Conservation (phyloP, 2,888 invertebrate species). For the Hesperia comma region DNA sequence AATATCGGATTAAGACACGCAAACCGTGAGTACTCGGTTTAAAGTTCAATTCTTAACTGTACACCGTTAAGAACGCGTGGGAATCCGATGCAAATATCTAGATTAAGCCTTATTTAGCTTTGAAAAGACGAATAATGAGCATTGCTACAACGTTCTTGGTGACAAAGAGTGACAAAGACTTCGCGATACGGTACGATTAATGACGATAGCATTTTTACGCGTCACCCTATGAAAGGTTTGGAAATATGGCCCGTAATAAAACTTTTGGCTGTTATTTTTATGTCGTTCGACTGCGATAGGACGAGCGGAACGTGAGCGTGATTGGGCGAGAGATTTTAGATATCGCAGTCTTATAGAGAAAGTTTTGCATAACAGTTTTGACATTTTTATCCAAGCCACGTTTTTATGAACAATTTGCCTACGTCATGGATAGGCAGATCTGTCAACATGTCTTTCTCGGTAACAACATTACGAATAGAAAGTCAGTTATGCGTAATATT, state of each 20-base stretch:
- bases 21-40: neutral
- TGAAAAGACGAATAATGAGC: conserved; percentile 48
- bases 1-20: neutral
- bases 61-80: conserved; percentile 48
- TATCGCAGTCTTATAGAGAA: conserved; percentile 6
- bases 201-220: conserved; percentile 32
- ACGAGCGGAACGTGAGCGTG: conserved; percentile 18
- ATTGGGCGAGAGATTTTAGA: conserved; percentile 28
- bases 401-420: too few relatives aligned
- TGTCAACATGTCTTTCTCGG: too few relatives aligned
- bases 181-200: conserved; percentile 23
- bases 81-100: conserved; percentile 51
- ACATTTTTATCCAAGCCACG: too few relatives aligned
- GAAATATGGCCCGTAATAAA: conserved; percentile 34
- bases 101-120: conserved; percentile 45
- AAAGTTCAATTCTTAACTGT: conserved; percentile 43
- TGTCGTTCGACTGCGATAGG: conserved; percentile 26
- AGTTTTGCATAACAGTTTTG: conserved; percentile 6
- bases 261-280: conserved; percentile 26
- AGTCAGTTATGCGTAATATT: too few relatives aligned
- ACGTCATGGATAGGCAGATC: too few relatives aligned
- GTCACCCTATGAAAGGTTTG: conserved; percentile 35
- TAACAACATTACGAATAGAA: too few relatives aligned
- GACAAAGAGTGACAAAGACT: conserved; percentile 43
- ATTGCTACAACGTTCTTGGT: conserved; percentile 43